Evolutionary conservation across 2,797 vertebrate genomes (phyloP).

Genomic region (Chloroceryle amazona): DNA sequence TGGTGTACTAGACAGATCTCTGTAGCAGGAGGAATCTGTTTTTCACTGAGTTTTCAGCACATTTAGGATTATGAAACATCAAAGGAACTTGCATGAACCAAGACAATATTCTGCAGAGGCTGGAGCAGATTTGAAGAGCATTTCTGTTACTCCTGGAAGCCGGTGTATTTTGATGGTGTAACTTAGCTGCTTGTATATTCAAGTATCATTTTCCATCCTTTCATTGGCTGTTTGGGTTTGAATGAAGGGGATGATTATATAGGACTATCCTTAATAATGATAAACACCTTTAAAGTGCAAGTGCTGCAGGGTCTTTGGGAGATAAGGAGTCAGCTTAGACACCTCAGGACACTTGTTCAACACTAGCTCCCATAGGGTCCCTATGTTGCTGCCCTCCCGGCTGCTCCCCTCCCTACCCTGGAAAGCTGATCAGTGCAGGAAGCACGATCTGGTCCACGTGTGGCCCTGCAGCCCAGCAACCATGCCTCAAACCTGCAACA

Average conservation of each 20-base stretch:
- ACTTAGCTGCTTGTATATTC: neutral
- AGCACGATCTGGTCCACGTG: rapidly evolving
- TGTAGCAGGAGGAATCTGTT: constrained; percentile 3
- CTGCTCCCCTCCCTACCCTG: neutral
- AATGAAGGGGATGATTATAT: neutral
- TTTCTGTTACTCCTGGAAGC: neutral
- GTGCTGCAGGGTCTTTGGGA: neutral
- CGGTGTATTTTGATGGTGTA: neutral
- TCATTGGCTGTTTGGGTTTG: neutral
- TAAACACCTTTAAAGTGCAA: neutral
- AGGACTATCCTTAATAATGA: neutral
- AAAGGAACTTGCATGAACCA: neutral
- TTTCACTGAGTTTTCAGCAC: neutral
- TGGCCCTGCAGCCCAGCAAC: neutral
- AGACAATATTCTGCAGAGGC: neutral
- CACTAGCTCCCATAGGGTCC: neutral
- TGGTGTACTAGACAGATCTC: neutral
- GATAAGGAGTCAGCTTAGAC: neutral
- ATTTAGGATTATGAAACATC: neutral
- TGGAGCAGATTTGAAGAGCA: neutral
- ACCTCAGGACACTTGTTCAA: neutral
- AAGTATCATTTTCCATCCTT: neutral
- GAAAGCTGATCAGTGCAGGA: neutral
- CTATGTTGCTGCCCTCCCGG: too few species aligned
- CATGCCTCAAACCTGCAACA: rapidly evolving